phyloP scores from a whole-genome alignment of 2,888 invertebrate species.

The Lordiphosa andalusiaca region DNA sequence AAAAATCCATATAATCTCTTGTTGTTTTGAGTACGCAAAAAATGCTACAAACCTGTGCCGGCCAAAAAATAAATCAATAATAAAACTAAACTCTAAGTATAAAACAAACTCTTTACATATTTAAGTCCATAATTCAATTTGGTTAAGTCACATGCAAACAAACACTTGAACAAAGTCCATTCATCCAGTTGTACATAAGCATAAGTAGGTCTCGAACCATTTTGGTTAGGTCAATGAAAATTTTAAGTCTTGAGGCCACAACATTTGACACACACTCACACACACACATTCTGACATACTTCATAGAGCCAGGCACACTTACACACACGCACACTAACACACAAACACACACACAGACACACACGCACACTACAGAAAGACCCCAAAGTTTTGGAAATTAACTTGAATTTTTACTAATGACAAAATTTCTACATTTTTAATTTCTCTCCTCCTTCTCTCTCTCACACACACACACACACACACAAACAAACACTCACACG shows the following conservation, averaged over 20 bases:
- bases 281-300: background rate
- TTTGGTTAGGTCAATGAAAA: conserved; percentile 15
- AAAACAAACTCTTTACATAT: conserved; percentile 42
- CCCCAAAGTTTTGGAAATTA: conserved; percentile 31
- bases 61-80: conserved; percentile 67
- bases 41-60: conserved; percentile 77
- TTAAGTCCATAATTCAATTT: conserved; percentile 58
- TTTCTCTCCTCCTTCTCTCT: conserved; percentile 51
- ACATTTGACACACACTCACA: conserved; percentile 26
- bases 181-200: conserved; percentile 5
- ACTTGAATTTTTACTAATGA: conserved; percentile 63
- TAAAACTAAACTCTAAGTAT: conserved; percentile 61
- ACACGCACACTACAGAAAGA: conserved; percentile 23
- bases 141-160: conserved; percentile 43
- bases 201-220: conserved; percentile 1
- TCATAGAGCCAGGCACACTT: conserved; percentile 29
- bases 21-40: conserved; percentile 68
- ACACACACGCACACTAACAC: conserved; percentile 13
- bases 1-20: conserved; percentile 38
- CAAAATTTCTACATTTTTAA: conserved; percentile 59
- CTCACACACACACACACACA: conserved; percentile 7
- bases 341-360: conserved; percentile 17
- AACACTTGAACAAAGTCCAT: conserved; percentile 12
- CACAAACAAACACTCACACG: conserved; percentile 11
- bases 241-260: conserved; percentile 29